These are phyloP conservation scores for Isoperla grammatica DNA, from an alignment of 2,888 invertebrate species.

Conservation along the genomic window DNA sequence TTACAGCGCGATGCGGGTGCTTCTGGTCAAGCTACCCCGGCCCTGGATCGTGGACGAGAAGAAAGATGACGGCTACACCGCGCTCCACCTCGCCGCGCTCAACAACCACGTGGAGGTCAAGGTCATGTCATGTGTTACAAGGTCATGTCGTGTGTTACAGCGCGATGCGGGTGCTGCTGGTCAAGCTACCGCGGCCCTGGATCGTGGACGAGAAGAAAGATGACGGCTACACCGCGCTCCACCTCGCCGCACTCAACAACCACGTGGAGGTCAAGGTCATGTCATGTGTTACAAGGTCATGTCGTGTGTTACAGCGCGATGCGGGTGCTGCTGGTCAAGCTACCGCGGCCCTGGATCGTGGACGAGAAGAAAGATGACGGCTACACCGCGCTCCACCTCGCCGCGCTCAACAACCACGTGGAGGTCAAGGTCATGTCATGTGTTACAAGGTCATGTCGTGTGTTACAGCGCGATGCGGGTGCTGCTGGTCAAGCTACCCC, in stretches of 20 bases:
- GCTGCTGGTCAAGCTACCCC: constrained; percentile 82
- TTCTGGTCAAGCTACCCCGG: constrained; percentile 85
- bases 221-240: constrained; percentile 94
- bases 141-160: constrained; percentile 62
- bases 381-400: constrained; percentile 92
- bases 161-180: constrained; percentile 91
- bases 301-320: constrained; percentile 78
- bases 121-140: too few relatives aligned
- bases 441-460: too few relatives aligned
- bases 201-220: constrained; percentile 98
- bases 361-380: constrained; percentile 99
- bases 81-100: constrained; percentile 89
- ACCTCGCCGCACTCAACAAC: constrained; percentile 93
- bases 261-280: constrained; percentile 98
- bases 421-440: too few relatives aligned
- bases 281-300: too few relatives aligned
- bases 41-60: constrained; percentile 98
- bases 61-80: constrained; percentile 97
- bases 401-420: constrained; percentile 94
- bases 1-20: constrained; percentile 91
- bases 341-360: constrained; percentile 94
- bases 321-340: constrained; percentile 87
- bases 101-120: constrained; percentile 98
- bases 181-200: constrained; percentile 91
- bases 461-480: constrained; percentile 89